Percentiles rank a stretch among this genome's conserved stretches.
Evolutionary conservation across 2,888 invertebrate species (phyloP).

Genomic region (Callimorpha dominula): DNA sequence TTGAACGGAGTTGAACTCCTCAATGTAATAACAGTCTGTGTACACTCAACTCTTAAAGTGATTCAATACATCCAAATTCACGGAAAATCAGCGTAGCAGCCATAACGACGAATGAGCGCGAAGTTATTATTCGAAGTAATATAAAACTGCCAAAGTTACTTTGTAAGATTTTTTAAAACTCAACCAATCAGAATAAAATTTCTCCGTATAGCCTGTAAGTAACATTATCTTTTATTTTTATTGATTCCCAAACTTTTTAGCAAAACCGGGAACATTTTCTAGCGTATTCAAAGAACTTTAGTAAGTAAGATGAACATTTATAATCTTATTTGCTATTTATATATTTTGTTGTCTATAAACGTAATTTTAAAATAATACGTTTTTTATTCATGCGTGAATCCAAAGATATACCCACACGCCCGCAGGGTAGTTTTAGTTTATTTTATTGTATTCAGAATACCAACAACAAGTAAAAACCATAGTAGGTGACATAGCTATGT

Average conservation of each 20-base stretch:
- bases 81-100: neutral
- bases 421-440: neutral
- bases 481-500: no score
- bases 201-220: neutral
- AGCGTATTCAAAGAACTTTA: neutral
- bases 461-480: neutral
- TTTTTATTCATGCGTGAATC: no score
- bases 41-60: neutral
- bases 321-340: neutral
- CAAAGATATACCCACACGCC: neutral
- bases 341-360: neutral
- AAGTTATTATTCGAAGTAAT: neutral
- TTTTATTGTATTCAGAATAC: neutral
- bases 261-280: neutral
- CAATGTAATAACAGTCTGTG: conserved; percentile 9
- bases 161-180: neutral
- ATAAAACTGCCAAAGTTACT: neutral
- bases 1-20: conserved; percentile 14
- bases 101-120: neutral
- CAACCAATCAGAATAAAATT: neutral
- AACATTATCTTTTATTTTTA: neutral
- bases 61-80: neutral
- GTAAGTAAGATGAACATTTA: no score
- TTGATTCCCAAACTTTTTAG: neutral
- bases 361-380: no score